These are phyloP conservation scores for Dissostichus mawsoni DNA, from an alignment of 2,113 vertebrate genomes.

Conservation along the genomic window DNA sequence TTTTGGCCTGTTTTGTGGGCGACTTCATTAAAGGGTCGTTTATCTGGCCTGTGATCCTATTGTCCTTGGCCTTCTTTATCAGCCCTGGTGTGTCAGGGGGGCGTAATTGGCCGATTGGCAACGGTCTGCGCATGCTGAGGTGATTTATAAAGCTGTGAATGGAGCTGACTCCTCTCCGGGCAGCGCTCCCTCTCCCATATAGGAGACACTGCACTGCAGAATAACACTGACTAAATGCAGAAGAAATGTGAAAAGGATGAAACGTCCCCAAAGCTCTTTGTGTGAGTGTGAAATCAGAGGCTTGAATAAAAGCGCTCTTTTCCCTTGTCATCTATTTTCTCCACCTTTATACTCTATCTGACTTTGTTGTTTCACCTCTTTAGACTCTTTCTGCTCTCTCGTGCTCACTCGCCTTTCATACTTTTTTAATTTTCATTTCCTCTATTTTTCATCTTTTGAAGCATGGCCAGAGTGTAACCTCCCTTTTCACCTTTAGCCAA, in stretches of 20 bases:
- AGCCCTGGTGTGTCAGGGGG: constrained; percentile 90
- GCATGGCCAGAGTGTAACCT: constrained; percentile 33
- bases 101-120: constrained; percentile 99
- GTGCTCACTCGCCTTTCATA: constrained; percentile 43
- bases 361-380: constrained; percentile 72
- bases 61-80: constrained; percentile 97
- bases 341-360: constrained; percentile 72
- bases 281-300: constrained; percentile 94
- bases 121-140: constrained; percentile 95
- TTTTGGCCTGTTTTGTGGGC: constrained; percentile 98
- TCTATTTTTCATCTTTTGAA: constrained; percentile 58
- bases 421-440: constrained; percentile 47
- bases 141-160: constrained; percentile 99
- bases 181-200: constrained; percentile 67
- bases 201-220: constrained; percentile 73
- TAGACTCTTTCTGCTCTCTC: constrained; percentile 40
- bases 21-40: constrained; percentile 99
- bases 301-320: constrained; percentile 77
- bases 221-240: constrained; percentile 90
- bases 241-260: constrained; percentile 99
- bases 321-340: constrained; percentile 77
- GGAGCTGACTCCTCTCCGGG: constrained; percentile 89
- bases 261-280: constrained; percentile 95
- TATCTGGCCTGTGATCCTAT: constrained; percentile 99
- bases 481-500: constrained; percentile 15